Evolutionary conservation across 2,797 vertebrate species (phyloP).

Genomic region (Triplophysa bombifrons): DNA sequence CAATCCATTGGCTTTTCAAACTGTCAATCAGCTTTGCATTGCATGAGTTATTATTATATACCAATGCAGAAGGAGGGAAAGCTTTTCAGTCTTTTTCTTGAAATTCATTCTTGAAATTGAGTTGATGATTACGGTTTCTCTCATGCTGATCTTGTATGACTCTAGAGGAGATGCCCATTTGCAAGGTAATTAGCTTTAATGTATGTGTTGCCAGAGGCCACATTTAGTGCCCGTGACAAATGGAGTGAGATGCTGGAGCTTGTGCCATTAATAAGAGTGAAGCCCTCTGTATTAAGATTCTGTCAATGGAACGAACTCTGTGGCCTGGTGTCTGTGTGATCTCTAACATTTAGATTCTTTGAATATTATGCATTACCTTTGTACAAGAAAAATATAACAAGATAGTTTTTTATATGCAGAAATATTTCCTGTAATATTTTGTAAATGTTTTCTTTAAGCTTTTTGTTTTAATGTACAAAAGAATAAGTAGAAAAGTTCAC

Average conservation of each 20-base stretch:
- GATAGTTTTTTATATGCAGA: no score
- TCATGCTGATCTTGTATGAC: background rate
- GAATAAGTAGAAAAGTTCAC: no score
- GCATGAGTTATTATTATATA: constrained; percentile 56
- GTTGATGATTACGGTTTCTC: background rate
- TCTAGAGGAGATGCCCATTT: constrained; percentile 33
- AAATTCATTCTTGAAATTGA: constrained; percentile 17
- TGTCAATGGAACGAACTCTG: background rate
- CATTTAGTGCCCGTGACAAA: constrained; percentile 29
- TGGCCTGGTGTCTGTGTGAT: background rate
- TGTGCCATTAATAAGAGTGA: background rate
- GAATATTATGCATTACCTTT: background rate
- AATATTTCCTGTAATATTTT: no score
- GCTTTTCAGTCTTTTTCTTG: background rate
- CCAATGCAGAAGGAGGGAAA: constrained; percentile 60
- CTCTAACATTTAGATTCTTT: background rate
- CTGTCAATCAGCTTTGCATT: constrained; percentile 71
- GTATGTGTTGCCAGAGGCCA: constrained; percentile 4
- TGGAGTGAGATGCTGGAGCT: background rate
- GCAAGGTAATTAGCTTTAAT: constrained; percentile 27
- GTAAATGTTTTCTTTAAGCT: no score
- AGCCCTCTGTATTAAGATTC: background rate
- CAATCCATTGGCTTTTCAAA: constrained; percentile 74
- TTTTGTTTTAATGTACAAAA: no score
- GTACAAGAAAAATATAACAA: no score